Evolutionary conservation across 1,140 invertebrate genomes (phyloP), one percentile per base, ranked within the genome.

Genomic region (Coelopa frigida): DNA sequence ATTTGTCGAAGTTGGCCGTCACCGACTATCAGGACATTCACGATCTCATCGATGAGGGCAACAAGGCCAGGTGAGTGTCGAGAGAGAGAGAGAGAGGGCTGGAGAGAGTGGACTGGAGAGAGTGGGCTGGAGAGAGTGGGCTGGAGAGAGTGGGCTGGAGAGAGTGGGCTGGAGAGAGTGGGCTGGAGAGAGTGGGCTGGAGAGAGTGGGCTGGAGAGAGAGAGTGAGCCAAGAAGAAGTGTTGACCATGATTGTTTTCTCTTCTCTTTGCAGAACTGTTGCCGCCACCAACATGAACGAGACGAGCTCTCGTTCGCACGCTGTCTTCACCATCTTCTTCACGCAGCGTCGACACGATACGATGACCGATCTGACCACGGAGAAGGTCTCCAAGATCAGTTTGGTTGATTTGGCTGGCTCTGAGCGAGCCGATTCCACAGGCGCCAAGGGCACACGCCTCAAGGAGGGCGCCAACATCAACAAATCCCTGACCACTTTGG

Each of bases 201-300:
- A n/a, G n/a, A n/a, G n/a, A n/a, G n/a, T n/a, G n/a, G n/a, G n/a
- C n/a, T n/a, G n/a, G n/a, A n/a, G n/a, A n/a, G n/a, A n/a, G 10
- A 10, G n/a, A 31, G 10, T 31, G n/a, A n/a, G 10, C n/a, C n/a
- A 31, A 31, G n/a, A n/a, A n/a, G n/a, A n/a, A n/a, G n/a, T n/a
- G n/a, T n/a, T n/a, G n/a, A 18, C 8, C 8, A 18, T 37, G 17
- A 8, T 11, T 18, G 17, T 12, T 18, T n/a, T n/a, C 42, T 41
- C 31, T 47, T 39, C 46, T 60, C 54, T 17, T 66, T 27, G 27
- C 11, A 93, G 96, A 70, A 99, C 95, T 56, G 95, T 98, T 21
- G 96, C 96, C 2, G 94, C 95, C 6, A 99, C 96, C 2, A 99
- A 99, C 72, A 99, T 99, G 96, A 99, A 99, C 74, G 96, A 98